These are phyloP conservation scores for Isichthys henryi DNA, from an alignment of 2,113 vertebrate species.

Conservation along the genomic window DNA sequence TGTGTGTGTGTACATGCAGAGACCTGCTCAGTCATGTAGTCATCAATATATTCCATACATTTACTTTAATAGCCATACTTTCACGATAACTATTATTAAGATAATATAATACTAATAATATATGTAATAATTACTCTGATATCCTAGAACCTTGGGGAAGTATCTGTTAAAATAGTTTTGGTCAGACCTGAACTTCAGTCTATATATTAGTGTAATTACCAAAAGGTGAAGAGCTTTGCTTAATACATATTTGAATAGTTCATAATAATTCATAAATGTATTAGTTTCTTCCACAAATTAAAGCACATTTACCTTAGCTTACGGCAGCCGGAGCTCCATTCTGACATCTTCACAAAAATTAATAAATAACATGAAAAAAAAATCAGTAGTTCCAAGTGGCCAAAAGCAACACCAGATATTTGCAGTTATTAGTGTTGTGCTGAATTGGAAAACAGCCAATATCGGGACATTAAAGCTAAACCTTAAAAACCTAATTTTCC, in stretches of 20 bases:
- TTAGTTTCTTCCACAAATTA: not conserved
- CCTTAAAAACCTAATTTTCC: constrained; percentile 17
- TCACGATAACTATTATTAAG: not conserved
- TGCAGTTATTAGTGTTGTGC: constrained; percentile 3
- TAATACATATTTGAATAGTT: not conserved
- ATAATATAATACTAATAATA: not conserved
- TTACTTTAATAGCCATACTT: not conserved
- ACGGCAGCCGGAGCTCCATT: not conserved
- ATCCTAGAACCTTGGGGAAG: not conserved
- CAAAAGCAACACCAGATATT: not conserved
- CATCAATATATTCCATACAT: not conserved
- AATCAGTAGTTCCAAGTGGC: not conserved
- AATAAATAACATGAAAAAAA: not conserved
- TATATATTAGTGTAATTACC: not conserved
- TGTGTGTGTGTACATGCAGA: not conserved
- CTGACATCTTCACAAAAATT: not conserved
- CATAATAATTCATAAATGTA: not conserved
- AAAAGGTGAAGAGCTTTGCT: not conserved
- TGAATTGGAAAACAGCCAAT: constrained; percentile 1
- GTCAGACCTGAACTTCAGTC: not conserved
- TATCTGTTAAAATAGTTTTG: not conserved
- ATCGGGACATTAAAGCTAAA: constrained; percentile 2
- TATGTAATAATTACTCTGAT: not conserved
- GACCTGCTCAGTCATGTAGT: not conserved
- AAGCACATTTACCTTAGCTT: not conserved